Base-by-base conservation (phyloP, 2,888 invertebrate genomes). In the Caradrina clavipalpis region DNA sequence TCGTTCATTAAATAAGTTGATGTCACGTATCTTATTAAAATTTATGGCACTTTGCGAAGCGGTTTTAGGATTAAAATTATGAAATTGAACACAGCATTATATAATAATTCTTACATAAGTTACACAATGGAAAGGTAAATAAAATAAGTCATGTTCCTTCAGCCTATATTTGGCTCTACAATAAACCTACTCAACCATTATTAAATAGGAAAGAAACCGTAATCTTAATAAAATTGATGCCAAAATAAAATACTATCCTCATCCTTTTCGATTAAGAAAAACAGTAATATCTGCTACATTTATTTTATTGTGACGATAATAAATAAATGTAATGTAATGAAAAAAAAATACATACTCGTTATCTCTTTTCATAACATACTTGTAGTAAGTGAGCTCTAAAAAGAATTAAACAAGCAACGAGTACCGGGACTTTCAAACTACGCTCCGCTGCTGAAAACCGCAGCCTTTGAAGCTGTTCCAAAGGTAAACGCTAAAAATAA, bases 21-120 rank as follows among this genome's bases (percentile, higher is more conserved):
- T 79, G 78, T 84, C 84, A 84, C 84, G 76, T 72, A 81, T 71
- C 78, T 86, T 84, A 87, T 86, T 86, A 81, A 83, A 83, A 85
- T 85, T 79, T 75, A 78, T 58, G 66, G 71, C 66, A 17, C 49
- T 64, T 57, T 64, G 57, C 42, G 47, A 13, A 19, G 64, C 49
- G 56, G 15, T 61, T 62, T 73, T n/a, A 49, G 13, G 42, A 19
- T 42, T 64, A 66, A 69, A 68, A 56, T 21, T 21, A 26, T 13
- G 11, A 64, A 47, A 19, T 31, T 26, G 26, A 26, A 26, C 26
- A 2, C 26, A 26, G 26, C 2, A 26, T 26, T 7, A 35, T 35
- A 35, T 35, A 45, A 60, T 51, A 60, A 21, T 47, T 50, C 17
- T 51, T 42, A 21, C 13, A 3, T 15, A 51, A 59, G n/a, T 51